Conservation (phyloP, 2,113 vertebrate genomes). For the Neoarius graeffei region DNA sequence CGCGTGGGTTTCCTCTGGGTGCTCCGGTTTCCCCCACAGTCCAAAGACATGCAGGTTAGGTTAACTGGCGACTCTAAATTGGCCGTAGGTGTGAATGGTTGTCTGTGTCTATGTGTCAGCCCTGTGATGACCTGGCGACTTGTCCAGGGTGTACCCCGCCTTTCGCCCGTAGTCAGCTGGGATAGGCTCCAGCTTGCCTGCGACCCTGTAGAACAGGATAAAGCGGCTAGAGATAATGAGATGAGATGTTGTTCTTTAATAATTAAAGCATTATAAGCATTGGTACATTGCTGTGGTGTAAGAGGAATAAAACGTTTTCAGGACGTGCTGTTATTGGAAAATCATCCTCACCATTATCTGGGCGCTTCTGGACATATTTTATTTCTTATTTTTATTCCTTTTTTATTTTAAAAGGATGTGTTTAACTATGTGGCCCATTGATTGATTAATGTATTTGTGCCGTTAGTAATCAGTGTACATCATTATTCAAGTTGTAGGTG, state of each 20-base stretch:
- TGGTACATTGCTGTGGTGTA: neutral
- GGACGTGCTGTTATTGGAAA: neutral
- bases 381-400: neutral
- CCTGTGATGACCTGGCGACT: too few relatives aligned
- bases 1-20: too few relatives aligned
- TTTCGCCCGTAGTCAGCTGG: too few relatives aligned
- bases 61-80: too few relatives aligned
- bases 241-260: neutral
- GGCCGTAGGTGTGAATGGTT: too few relatives aligned
- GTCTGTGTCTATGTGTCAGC: too few relatives aligned
- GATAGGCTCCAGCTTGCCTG: too few relatives aligned
- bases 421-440: neutral
- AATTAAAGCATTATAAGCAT: neutral
- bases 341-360: neutral
- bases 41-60: too few relatives aligned
- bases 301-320: neutral
- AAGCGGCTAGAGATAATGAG: too few relatives aligned
- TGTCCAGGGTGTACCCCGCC: too few relatives aligned
- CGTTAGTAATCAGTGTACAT: neutral
- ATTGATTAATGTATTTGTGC: neutral
- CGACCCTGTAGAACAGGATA: too few relatives aligned
- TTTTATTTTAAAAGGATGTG: neutral
- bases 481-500: neutral
- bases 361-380: neutral
- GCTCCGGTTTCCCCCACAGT: too few relatives aligned